These are phyloP conservation scores for Napeogenes sylphis DNA, from an alignment of 2,888 invertebrate species.

Conservation along the genomic window DNA sequence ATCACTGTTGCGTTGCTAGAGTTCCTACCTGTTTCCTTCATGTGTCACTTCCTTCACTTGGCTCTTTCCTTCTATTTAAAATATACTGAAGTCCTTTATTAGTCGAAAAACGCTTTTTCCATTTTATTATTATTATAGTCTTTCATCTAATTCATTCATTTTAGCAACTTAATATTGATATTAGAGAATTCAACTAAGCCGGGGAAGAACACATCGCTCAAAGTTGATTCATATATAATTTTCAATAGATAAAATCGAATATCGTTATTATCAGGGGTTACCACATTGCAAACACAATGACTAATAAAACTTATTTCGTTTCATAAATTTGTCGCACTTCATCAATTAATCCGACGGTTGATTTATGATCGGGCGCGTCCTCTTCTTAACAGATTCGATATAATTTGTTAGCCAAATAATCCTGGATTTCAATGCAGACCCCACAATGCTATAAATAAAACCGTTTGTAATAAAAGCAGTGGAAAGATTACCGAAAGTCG, in stretches of 20 bases:
- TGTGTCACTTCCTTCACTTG: constrained; percentile 25
- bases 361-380: constrained; percentile 72
- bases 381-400: constrained; percentile 71
- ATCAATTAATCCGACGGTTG: constrained; percentile 67
- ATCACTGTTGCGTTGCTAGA: constrained; percentile 49
- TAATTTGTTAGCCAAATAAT: constrained; percentile 78
- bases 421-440: constrained; percentile 66
- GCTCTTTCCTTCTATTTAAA: constrained; percentile 16
- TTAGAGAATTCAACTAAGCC: constrained; percentile 8
- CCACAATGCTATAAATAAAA: constrained; percentile 50
- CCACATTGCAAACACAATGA: constrained; percentile 42
- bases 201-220: background rate
- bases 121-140: too few relatives aligned
- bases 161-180: too few relatives aligned
- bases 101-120: too few relatives aligned
- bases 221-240: background rate
- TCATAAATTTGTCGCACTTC: constrained; percentile 57
- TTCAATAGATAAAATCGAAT: constrained; percentile 6
- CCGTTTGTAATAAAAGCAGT: constrained; percentile 59
- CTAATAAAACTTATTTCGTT: constrained; percentile 43
- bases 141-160: too few relatives aligned
- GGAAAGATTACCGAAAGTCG: constrained; percentile 68
- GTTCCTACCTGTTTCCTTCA: constrained; percentile 40
- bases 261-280: constrained; percentile 26
- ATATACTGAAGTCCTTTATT: constrained; percentile 7